phyloP scores from a whole-genome alignment of 2,797 vertebrate species.

The Cephalopachus bancanus region DNA sequence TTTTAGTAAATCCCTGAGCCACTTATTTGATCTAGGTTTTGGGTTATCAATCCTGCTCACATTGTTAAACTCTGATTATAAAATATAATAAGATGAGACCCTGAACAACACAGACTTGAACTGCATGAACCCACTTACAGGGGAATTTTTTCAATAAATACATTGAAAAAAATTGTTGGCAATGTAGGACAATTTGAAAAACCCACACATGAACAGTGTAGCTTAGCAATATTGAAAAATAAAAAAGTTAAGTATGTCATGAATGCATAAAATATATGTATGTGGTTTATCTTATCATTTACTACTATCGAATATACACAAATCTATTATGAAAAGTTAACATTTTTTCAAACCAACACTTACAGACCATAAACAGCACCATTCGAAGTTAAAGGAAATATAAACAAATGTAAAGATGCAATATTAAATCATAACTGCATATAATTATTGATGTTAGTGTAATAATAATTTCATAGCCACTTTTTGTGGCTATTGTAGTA shows the following conservation, averaged over 20 bases:
- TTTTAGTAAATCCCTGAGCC: constrained; percentile 4
- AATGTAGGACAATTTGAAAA: not conserved
- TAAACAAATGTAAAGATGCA: not conserved
- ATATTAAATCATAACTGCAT: not conserved
- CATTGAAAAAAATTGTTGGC: not conserved
- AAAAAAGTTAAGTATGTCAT: not conserved
- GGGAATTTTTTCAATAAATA: not conserved
- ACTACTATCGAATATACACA: not conserved
- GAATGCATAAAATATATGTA: not conserved
- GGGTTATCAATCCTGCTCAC: not conserved
- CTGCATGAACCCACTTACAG: not conserved
- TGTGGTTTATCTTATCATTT: not conserved
- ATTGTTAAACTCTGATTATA: not conserved
- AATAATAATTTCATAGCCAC: not conserved
- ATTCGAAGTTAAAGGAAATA: not conserved
- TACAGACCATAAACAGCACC: not conserved
- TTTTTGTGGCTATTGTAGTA: not conserved
- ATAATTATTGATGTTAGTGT: not conserved
- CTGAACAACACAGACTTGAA: not conserved
- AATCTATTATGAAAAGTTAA: not conserved
- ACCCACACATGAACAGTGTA: not conserved
- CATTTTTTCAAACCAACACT: not conserved
- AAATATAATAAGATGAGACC: not conserved
- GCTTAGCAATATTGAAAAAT: not conserved
- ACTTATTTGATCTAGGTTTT: not conserved